Evolutionary conservation across 2,113 vertebrate species (phyloP), one percentile per base, ranked within the genome.

Genomic region (Sinocyclocheilus maitianheensis): DNA sequence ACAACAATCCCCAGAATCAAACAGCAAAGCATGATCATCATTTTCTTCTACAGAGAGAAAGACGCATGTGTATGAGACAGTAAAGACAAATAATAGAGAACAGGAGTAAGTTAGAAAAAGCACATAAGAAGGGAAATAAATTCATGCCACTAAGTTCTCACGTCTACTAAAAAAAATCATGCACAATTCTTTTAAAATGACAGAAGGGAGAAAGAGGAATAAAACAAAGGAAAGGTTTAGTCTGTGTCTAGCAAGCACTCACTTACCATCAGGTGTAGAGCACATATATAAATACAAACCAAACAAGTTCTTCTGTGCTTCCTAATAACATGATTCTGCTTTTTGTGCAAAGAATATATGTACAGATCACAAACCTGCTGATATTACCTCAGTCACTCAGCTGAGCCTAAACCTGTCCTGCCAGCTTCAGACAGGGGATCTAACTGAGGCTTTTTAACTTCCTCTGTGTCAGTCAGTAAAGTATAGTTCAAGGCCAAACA

Each of bases 21-120:
- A 93, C 97, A 98, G 94, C 97, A 98, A 88, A 99, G 84, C 92
- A 96, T 96, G 90, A 99, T 97, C 97, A 99, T 95, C 93, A 99
- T 97, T 95, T 98, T 99, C 95, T 99, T 99, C 97, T 98, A 94
- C 88, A 91, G 69, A 80, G 63, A n/a, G 43, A 76, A 87, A 81
- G 51, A 79, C 40, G 34, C 77, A 79, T 55, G 10, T 34, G 1
- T 62, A 14, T 78, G 58, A 26, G 30, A 26, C 0, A 81, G 22
- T 11, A 18, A 86, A 87, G 86, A 84, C 86, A 78, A 20, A 67
- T 3, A 77, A 22, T 4, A 53, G 13, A 51, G 48, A 53, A 53
- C 51, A 53, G 13, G 51, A 53, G 13, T 1, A 5, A 53, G 51
- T 51, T 51, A 51, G 13, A 14, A 51, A 51, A 51, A 4, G 12